phyloP scores from a whole-genome alignment of 1,140 invertebrate genomes.

The Wasmannia auropunctata region DNA sequence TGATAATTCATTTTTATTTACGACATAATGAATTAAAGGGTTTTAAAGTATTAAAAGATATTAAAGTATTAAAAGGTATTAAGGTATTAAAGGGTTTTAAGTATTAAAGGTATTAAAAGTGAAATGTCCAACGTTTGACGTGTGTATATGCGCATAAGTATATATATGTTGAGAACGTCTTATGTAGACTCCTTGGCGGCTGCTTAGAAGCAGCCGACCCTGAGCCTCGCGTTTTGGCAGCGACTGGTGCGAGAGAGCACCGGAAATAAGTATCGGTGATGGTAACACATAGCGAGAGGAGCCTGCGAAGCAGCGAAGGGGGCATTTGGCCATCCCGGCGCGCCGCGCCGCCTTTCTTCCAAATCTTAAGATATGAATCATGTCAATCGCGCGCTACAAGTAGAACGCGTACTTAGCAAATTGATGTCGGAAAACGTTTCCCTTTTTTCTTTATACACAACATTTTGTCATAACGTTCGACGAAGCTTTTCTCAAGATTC shows the following conservation, averaged over 20 bases:
- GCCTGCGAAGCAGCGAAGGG: background rate
- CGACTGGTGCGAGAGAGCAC: constrained; percentile 42
- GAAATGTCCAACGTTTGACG: background rate
- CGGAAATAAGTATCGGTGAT: constrained; percentile 62
- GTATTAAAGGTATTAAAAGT: too few relatives aligned
- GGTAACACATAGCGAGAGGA: constrained; percentile 21
- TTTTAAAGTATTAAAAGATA: too few relatives aligned
- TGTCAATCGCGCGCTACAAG: constrained; percentile 13
- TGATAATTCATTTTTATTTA: background rate
- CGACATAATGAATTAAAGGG: background rate
- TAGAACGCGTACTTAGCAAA: background rate
- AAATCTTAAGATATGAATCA: constrained; percentile 8
- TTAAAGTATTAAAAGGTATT: too few relatives aligned
- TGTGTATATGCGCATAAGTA: background rate
- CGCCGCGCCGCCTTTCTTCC: constrained; percentile 1
- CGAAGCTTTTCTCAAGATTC: background rate
- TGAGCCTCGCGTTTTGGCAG: constrained; percentile 57
- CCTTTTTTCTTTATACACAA: background rate
- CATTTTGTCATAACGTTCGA: background rate
- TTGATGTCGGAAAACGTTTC: background rate
- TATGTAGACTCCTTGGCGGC: constrained; percentile 52
- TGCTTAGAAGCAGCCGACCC: constrained; percentile 41
- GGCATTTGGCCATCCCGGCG: background rate
- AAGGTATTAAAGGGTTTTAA: too few relatives aligned
- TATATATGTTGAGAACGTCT: constrained; percentile 4